Percentiles rank a stretch among this genome's conserved stretches.
phyloP scores from a whole-genome alignment of 30 jellyfish, hydroid and myxozoan genomes.

The Aurelia coerulea region DNA sequence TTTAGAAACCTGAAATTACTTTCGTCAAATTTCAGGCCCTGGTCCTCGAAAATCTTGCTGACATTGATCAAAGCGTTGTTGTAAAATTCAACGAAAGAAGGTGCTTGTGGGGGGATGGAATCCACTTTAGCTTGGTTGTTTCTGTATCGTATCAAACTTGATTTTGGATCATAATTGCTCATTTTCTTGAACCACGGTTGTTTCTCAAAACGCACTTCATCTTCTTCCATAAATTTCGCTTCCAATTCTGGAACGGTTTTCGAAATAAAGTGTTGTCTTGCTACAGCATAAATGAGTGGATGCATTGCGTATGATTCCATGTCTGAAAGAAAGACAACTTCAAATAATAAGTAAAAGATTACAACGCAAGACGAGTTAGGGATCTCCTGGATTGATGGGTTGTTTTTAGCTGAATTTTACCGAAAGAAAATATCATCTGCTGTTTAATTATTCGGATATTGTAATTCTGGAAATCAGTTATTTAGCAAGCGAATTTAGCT shows the following conservation, averaged over 20 bases:
- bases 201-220: conserved; percentile 33
- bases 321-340: conserved; percentile 48
- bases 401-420: too few relatives aligned
- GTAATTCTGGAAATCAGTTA: too few relatives aligned
- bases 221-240: conserved; percentile 40
- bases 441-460: too few relatives aligned
- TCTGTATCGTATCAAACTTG: conserved; percentile 62
- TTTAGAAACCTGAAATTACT: conserved; percentile 20
- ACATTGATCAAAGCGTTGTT: conserved; percentile 76
- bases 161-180: conserved; percentile 71
- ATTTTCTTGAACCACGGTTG: conserved; percentile 89
- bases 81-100: conserved; percentile 21
- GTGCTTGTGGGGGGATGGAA: conserved; percentile 13
- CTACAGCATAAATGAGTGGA: conserved; percentile 95
- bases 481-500: too few relatives aligned
- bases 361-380: too few relatives aligned
- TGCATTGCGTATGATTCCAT: conserved; percentile 82
- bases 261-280: conserved; percentile 87
- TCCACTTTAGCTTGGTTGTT: conserved; percentile 32
- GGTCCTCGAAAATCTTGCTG: conserved; percentile 37
- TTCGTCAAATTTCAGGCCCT: conserved; percentile 14
- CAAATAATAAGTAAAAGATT: too few relatives aligned
- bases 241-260: conserved; percentile 67
- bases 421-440: too few relatives aligned
- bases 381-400: too few relatives aligned